Conservation (phyloP, 2,888 invertebrate species). For the Dascillus cervinus region DNA sequence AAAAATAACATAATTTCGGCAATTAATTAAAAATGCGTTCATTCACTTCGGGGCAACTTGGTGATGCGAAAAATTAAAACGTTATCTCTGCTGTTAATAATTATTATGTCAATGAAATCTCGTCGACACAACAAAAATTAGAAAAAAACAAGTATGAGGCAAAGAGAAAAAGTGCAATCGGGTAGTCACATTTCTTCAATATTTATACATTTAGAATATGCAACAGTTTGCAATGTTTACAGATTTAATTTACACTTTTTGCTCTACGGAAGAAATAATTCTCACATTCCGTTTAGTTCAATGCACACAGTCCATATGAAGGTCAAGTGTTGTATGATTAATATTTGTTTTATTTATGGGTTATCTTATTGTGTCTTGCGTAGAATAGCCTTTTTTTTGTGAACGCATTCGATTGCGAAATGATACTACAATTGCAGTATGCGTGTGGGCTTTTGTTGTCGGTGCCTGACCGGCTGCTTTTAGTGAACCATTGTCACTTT, state of each 20-base stretch:
- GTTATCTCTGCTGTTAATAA: too few species aligned
- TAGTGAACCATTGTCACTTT: slow-evolving; percentile 30
- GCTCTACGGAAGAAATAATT: slow-evolving; percentile 13
- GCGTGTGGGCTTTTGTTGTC: slow-evolving; percentile 22
- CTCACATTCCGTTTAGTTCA: slow-evolving; percentile 28
- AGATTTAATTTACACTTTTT: slow-evolving; percentile 7
- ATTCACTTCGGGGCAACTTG: too few species aligned
- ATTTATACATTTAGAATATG: slow-evolving; percentile 10
- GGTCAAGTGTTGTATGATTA: slow-evolving; percentile 26
- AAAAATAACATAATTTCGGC: too few species aligned
- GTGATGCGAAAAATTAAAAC: too few species aligned
- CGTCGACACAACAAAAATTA: too few species aligned
- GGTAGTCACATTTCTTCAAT: slow-evolving; percentile 12
- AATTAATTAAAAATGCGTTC: too few species aligned
- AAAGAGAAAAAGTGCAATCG: too few species aligned
- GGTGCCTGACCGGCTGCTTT: slow-evolving; percentile 36
- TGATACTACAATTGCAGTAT: slow-evolving; percentile 4
- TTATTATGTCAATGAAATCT: too few species aligned
- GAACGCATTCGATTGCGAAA: slow-evolving; percentile 4
- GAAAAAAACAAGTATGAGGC: too few species aligned
- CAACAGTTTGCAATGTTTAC: slow-evolving; percentile 8
- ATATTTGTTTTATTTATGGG: slow-evolving; percentile 17
- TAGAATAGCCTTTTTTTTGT: slow-evolving; percentile 2
- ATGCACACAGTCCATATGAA: slow-evolving; percentile 19
- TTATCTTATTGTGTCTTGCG: slow-evolving; percentile 21